A percentile compares a stretch with the other conserved stretches of the same genome.
Conservation (phyloP, 2,888 invertebrate species). For the Cerceris ruficornis region DNA sequence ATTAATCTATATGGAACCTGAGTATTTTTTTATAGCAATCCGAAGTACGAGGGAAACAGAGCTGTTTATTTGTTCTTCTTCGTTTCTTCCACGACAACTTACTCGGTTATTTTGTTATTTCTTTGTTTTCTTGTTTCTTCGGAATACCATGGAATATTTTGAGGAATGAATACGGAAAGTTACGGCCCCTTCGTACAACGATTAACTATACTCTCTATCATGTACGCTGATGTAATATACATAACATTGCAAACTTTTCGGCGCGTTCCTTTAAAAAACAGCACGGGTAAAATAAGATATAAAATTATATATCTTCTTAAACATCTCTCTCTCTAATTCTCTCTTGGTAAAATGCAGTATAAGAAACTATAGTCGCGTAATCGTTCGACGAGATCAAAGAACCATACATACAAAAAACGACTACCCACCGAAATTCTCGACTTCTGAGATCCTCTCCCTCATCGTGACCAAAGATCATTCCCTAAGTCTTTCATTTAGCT, state of each 20-base stretch:
- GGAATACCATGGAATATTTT: no score
- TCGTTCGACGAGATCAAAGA: slow-evolving; percentile 11
- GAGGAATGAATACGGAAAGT: no score
- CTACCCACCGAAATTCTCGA: slow-evolving; percentile 1
- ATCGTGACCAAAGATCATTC: neutral
- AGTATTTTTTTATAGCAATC: slow-evolving; percentile 43
- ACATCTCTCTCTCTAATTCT: neutral
- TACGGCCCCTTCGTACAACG: no score
- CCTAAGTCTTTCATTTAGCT: slow-evolving; percentile 12
- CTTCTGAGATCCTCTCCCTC: neutral
- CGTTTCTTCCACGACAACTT: no score
- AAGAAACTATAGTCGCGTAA: neutral
- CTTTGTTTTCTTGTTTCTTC: no score
- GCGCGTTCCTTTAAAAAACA: neutral
- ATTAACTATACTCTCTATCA: no score
- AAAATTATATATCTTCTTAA: slow-evolving; percentile 11
- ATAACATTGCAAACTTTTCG: slow-evolving; percentile 3
- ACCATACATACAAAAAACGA: slow-evolving; percentile 13
- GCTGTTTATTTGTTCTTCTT: neutral
- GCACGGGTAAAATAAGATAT: neutral
- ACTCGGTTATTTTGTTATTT: no score
- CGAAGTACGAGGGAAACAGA: slow-evolving; percentile 18
- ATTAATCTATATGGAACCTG: slow-evolving; percentile 54
- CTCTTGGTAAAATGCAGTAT: neutral
- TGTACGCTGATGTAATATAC: neutral